Percentiles rank a stretch among this genome's conserved stretches.
Evolutionary conservation across 2,888 invertebrate genomes (phyloP).

Genomic region (Hirtodrosophila trivittata): DNA sequence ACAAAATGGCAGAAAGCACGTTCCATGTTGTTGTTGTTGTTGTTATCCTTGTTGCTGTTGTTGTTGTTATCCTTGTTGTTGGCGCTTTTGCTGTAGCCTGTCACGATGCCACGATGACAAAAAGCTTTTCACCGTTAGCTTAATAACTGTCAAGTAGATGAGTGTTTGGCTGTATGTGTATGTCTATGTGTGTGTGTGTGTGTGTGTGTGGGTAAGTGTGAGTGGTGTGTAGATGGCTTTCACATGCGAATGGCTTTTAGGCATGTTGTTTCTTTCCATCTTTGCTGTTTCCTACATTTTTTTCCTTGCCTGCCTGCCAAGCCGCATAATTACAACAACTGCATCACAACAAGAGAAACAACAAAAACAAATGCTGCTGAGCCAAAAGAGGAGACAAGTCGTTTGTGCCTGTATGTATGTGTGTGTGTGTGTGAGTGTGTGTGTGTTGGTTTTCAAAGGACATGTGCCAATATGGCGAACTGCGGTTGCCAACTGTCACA

Average conservation of each 20-base stretch:
- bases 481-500: constrained; percentile 61
- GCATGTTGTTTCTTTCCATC: constrained; percentile 13
- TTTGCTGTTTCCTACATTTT: constrained; percentile 12
- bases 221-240: constrained; percentile 10
- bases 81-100: constrained; percentile 23
- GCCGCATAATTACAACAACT: constrained; percentile 73
- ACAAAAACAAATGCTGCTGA: constrained; percentile 19
- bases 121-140: constrained; percentile 75
- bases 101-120: constrained; percentile 53
- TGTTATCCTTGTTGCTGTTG: not conserved
- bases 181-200: constrained; percentile 14
- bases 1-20: constrained; percentile 12
- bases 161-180: constrained; percentile 26
- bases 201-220: constrained; percentile 10
- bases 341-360: constrained; percentile 22
- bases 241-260: constrained; percentile 30
- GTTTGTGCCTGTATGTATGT: not conserved
- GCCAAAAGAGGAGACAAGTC: constrained; percentile 5
- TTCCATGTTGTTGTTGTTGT: constrained; percentile 15
- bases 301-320: constrained; percentile 42
- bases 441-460: constrained; percentile 63
- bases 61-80: constrained; percentile 17
- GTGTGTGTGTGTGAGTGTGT: constrained; percentile 7
- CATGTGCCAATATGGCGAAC: constrained; percentile 77
- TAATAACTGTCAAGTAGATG: constrained; percentile 73